A percentile compares a stretch with the other conserved stretches of the same genome.
Evolutionary conservation across 2,797 vertebrate genomes (phyloP).

Genomic region (Bryconaethiops microstoma): DNA sequence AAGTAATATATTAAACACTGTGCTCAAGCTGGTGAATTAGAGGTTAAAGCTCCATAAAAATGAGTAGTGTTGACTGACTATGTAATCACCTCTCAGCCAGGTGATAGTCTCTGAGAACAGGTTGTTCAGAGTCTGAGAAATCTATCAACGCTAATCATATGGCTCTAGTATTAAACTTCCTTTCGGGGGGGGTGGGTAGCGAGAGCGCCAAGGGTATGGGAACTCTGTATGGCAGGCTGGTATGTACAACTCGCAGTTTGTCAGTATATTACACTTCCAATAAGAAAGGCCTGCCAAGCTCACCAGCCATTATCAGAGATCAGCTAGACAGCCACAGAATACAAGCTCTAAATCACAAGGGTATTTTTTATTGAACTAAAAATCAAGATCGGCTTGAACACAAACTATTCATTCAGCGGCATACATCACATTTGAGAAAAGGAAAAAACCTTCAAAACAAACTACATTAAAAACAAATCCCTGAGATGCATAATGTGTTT

Average conservation of each 20-base stretch:
- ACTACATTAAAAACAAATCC: no score
- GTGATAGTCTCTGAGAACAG: neutral
- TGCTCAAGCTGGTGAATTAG: no score
- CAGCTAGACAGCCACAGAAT: neutral
- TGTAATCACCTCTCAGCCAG: no score
- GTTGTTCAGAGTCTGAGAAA: neutral
- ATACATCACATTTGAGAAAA: no score
- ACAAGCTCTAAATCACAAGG: neutral
- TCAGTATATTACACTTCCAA: neutral
- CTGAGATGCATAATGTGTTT: no score
- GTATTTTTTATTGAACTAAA: neutral
- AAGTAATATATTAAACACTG: no score
- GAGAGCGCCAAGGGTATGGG: neutral
- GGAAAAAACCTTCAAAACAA: no score
- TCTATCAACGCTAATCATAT: constrained; percentile 26
- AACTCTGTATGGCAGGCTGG: neutral
- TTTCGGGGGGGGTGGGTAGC: neutral
- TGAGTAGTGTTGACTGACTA: no score
- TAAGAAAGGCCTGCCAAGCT: neutral
- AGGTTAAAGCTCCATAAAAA: no score
- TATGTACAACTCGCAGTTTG: neutral
- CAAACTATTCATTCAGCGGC: neutral
- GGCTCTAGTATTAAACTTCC: neutral
- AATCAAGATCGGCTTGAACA: neutral
- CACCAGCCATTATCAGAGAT: neutral